Evolutionary conservation across 2,113 vertebrate species (phyloP).

Genomic region (Nestor notabilis): DNA sequence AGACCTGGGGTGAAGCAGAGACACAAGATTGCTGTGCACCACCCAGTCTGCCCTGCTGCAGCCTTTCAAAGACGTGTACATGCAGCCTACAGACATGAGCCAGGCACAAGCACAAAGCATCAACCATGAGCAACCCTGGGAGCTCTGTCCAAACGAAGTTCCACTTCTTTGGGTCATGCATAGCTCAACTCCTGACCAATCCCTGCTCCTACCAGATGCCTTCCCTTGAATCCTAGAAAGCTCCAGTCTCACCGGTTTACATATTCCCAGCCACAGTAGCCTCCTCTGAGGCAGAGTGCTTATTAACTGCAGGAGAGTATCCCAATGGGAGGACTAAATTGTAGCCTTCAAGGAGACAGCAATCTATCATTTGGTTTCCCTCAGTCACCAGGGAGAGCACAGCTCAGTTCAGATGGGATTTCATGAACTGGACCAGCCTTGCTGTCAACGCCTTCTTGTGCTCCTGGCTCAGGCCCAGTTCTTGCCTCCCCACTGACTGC

Average conservation of each 20-base stretch:
- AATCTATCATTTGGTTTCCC: conserved; percentile 1
- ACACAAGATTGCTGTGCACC: not conserved
- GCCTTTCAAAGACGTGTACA: not conserved
- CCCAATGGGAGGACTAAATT: conserved; percentile 12
- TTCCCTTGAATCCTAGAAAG: conserved; percentile 50
- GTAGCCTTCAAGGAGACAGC: not conserved
- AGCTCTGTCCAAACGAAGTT: not conserved
- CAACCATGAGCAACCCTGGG: not conserved
- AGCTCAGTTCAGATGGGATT: not conserved
- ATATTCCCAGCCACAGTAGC: not conserved
- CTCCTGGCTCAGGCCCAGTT: not conserved
- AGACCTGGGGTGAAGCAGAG: not conserved
- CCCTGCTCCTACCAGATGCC: not conserved
- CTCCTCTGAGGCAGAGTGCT: conserved; percentile 43
- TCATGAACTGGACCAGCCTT: not conserved
- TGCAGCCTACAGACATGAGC: not conserved
- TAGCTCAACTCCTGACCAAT: conserved; percentile 14
- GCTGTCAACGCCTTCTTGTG: not conserved
- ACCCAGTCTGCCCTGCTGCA: not conserved
- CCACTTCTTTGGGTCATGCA: not conserved
- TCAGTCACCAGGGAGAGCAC: not conserved
- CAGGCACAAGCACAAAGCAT: not conserved
- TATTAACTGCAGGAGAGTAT: conserved; percentile 45
- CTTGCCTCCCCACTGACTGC: not conserved
- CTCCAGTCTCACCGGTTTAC: not conserved